Conservation (phyloP, 2,888 invertebrate species). For the Nomada fabriciana region DNA sequence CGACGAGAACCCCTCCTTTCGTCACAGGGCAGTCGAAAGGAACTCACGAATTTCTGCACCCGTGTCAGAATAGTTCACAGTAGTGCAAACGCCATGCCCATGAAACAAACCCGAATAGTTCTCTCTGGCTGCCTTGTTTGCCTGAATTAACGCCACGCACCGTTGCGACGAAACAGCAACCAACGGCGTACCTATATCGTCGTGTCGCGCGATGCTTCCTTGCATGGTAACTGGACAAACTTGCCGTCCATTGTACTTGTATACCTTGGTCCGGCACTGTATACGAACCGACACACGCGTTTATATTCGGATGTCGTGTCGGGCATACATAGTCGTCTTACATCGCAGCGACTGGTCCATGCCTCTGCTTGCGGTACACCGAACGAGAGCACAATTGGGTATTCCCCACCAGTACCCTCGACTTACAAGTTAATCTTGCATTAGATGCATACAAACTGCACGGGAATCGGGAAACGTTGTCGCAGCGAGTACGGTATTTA, state of each 20-base stretch:
- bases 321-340: slow-evolving; percentile 31
- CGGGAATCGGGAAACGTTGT: slow-evolving; percentile 2
- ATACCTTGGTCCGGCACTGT: slow-evolving; percentile 14
- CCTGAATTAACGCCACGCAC: slow-evolving; percentile 75
- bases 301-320: slow-evolving; percentile 46
- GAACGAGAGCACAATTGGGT: slow-evolving; percentile 51
- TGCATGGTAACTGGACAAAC: slow-evolving; percentile 61
- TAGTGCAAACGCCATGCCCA: slow-evolving; percentile 50
- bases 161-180: slow-evolving; percentile 49
- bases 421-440: slow-evolving; percentile 40
- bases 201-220: slow-evolving; percentile 56
- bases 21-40: not conserved
- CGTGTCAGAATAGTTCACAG: slow-evolving; percentile 44
- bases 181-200: slow-evolving; percentile 43
- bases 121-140: slow-evolving; percentile 67
- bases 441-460: not conserved
- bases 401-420: slow-evolving; percentile 37
- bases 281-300: slow-evolving; percentile 15
- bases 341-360: slow-evolving; percentile 1
- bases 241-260: slow-evolving; percentile 52
- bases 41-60: slow-evolving; percentile 29
- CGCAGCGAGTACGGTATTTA: not conserved
- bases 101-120: slow-evolving; percentile 69
- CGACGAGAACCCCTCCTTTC: not conserved
- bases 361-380: slow-evolving; percentile 21